These are phyloP conservation scores for Stomorhina lunata DNA, from an alignment of 2,888 invertebrate genomes.

Conservation along the genomic window DNA sequence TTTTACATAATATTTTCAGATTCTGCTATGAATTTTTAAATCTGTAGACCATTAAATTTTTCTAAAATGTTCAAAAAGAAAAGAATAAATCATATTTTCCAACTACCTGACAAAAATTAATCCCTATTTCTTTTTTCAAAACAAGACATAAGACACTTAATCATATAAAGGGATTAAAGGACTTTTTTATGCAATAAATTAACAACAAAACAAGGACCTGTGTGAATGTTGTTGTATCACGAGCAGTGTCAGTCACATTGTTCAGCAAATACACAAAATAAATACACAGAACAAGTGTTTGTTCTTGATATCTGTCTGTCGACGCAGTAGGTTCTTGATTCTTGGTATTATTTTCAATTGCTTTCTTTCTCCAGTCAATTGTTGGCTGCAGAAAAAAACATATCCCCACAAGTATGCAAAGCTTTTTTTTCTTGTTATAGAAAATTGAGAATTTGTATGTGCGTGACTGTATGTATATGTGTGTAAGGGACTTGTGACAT, in stretches of 20 bases:
- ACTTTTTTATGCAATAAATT: neutral
- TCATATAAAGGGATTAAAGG: neutral
- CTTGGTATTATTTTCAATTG: neutral
- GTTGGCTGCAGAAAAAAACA: neutral
- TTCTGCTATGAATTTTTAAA: too few species aligned
- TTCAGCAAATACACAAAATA: neutral
- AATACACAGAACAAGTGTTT: conserved; percentile 16
- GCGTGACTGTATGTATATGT: neutral
- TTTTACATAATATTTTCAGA: too few species aligned
- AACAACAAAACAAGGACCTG: neutral
- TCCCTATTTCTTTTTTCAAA: neutral
- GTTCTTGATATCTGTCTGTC: neutral
- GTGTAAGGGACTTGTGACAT: conserved; percentile 1
- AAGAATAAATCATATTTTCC: neutral
- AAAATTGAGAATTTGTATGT: neutral
- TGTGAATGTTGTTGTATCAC: neutral
- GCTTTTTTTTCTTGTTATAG: conserved; percentile 5
- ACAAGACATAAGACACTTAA: neutral
- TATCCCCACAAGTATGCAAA: conserved; percentile 25
- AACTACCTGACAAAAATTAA: neutral
- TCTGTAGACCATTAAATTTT: too few species aligned
- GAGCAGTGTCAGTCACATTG: too few species aligned
- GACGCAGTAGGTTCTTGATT: too few species aligned
- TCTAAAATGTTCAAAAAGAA: too few species aligned
- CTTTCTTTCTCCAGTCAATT: neutral